phyloP scores from a whole-genome alignment of 2,888 invertebrate genomes.

The Tetanocera ferruginea region DNA sequence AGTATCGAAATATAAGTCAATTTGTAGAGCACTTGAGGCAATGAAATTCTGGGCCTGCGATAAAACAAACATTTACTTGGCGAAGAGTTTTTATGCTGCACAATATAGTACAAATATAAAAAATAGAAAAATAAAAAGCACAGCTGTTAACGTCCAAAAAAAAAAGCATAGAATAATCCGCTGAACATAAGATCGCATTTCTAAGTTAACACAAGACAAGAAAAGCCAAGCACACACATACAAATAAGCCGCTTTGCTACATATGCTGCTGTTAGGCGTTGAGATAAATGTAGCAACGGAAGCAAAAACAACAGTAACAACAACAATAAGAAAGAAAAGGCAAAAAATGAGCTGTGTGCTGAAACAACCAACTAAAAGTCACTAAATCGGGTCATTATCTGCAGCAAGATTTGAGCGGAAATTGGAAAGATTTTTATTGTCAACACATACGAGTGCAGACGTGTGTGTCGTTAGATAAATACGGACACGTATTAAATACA shows the following conservation, averaged over 20 bases:
- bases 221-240: too few relatives aligned
- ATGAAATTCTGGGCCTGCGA: background rate
- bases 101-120: background rate
- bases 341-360: background rate
- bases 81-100: background rate
- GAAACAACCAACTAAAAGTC: constrained; percentile 8
- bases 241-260: background rate
- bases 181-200: constrained; percentile 21
- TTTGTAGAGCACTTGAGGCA: background rate
- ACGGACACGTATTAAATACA: constrained; percentile 10
- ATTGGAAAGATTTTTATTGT: constrained; percentile 31
- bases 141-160: background rate
- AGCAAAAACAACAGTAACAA: background rate
- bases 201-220: background rate
- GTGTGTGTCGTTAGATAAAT: background rate
- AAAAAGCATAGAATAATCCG: constrained; percentile 10
- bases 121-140: background rate
- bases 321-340: background rate
- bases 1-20: background rate
- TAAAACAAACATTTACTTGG: too few relatives aligned
- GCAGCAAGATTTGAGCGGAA: constrained; percentile 21
- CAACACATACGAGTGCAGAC: constrained; percentile 16
- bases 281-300: background rate
- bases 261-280: background rate
- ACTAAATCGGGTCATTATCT: constrained; percentile 29